phyloP scores from a whole-genome alignment of 2,113 vertebrate genomes.

The Rhinopomastus cyanomelas region DNA sequence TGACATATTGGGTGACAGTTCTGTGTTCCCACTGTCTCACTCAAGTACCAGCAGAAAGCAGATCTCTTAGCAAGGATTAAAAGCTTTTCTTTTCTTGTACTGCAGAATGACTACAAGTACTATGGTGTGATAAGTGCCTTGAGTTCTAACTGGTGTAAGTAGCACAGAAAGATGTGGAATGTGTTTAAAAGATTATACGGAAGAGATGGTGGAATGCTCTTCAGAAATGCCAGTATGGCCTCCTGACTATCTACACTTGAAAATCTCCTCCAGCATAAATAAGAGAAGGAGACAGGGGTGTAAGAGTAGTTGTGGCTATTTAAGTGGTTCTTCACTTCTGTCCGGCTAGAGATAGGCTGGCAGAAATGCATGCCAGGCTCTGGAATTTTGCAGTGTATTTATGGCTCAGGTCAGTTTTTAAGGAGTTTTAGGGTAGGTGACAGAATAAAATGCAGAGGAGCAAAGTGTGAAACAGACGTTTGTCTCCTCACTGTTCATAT shows the following conservation, averaged over 20 bases:
- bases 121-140: background rate
- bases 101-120: background rate
- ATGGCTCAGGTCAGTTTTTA: rapidly evolving
- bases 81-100: background rate
- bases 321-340: background rate
- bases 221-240: background rate
- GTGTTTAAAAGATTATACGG: background rate
- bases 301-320: background rate
- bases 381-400: background rate
- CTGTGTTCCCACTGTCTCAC: background rate
- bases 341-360: background rate
- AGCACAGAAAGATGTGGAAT: background rate
- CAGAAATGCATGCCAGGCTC: background rate
- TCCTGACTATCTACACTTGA: background rate
- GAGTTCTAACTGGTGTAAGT: background rate
- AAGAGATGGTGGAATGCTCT: background rate
- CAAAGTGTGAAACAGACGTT: background rate
- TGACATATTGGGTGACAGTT: background rate
- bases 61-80: background rate
- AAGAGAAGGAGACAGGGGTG: background rate
- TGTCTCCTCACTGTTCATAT: background rate
- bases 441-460: conserved; percentile 2
- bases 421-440: background rate
- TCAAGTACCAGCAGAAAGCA: background rate
- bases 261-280: background rate